These are phyloP conservation scores for Mirza zaza DNA, from an alignment of 2,113 vertebrate species.

Conservation along the genomic window DNA sequence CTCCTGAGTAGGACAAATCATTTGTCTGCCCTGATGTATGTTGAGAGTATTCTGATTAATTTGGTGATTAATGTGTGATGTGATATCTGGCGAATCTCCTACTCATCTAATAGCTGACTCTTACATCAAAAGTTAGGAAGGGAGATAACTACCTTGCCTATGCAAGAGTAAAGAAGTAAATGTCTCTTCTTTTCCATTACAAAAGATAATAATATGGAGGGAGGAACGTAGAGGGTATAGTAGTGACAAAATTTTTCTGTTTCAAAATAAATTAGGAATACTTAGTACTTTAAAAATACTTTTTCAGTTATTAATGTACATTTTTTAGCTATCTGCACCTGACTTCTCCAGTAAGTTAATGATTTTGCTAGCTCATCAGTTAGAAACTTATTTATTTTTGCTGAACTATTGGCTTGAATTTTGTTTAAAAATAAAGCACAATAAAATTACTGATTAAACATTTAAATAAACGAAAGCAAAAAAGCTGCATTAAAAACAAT, in stretches of 20 bases:
- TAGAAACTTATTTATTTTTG: conserved; percentile 42
- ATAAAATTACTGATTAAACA: conserved; percentile 2
- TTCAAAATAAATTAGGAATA: conserved; percentile 40
- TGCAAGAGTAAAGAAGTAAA: background rate
- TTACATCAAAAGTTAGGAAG: conserved; percentile 10
- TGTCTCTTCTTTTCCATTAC: background rate
- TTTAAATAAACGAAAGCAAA: conserved; percentile 21
- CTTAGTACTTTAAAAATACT: background rate
- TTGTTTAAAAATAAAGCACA: conserved; percentile 49
- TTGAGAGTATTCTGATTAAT: background rate
- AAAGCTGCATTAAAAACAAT: background rate
- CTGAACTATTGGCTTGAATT: background rate
- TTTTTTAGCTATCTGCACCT: background rate
- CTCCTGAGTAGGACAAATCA: background rate
- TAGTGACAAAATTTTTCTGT: background rate
- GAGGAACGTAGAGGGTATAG: background rate
- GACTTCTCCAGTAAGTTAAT: conserved; percentile 11
- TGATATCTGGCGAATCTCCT: background rate
- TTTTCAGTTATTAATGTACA: background rate
- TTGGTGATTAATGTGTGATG: background rate
- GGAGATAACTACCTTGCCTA: background rate
- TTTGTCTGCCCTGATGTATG: background rate
- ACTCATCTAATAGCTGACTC: background rate
- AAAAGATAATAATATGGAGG: background rate
- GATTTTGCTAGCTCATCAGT: background rate